These are phyloP conservation scores for Procavia capensis DNA, from an alignment of 2,113 vertebrate genomes.

Conservation along the genomic window DNA sequence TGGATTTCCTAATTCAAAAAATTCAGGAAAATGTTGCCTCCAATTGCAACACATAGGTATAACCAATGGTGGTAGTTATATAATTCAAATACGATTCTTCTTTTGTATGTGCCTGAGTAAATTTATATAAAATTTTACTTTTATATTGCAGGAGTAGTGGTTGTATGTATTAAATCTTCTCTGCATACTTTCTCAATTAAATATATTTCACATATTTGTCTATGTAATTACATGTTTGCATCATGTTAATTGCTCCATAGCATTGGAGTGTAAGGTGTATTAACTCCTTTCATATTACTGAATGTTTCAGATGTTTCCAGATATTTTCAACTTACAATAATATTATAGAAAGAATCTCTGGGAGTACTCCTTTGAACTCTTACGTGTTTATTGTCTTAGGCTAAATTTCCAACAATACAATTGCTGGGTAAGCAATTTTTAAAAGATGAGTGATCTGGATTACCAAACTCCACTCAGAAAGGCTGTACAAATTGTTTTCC, in stretches of 20 bases:
- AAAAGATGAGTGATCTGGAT: not conserved
- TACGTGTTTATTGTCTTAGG: not conserved
- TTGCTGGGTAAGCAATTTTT: not conserved
- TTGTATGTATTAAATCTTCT: fast-evolving
- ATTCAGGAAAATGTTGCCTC: not conserved
- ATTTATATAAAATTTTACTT: fast-evolving
- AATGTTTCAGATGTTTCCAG: fast-evolving
- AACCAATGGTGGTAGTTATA: not conserved
- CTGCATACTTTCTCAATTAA: not conserved
- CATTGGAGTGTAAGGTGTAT: not conserved
- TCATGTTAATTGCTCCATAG: not conserved
- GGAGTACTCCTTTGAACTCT: fast-evolving
- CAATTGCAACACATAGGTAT: not conserved
- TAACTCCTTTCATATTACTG: not conserved
- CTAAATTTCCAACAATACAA: too few species aligned
- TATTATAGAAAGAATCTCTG: not conserved
- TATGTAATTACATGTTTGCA: not conserved
- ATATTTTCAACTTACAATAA: too few species aligned
- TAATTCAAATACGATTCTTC: too few species aligned
- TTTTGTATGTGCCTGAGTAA: too few species aligned
- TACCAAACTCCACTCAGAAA: not conserved
- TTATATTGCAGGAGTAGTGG: too few species aligned
- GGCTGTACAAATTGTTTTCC: not conserved
- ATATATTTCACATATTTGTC: too few species aligned
- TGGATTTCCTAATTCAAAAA: not conserved